Evolutionary conservation across 2,797 vertebrate genomes (phyloP), one percentile per base, ranked within the genome.

Genomic region (Coracias cyanogaster): DNA sequence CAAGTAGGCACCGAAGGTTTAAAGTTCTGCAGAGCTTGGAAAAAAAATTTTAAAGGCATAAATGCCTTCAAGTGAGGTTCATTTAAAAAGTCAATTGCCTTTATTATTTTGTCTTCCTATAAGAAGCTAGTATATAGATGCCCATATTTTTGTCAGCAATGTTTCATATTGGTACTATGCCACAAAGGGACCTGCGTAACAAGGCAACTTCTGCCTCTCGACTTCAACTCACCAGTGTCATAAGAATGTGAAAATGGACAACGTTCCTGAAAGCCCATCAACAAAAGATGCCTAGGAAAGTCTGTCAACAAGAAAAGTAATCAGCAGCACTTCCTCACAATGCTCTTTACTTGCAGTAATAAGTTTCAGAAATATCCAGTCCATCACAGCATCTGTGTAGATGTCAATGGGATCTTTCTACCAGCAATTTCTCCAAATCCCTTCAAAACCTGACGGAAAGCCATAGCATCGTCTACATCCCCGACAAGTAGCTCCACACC

Each of bases 181-280:
- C 72, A 67, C 20, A 25, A 49, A 0, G 11, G 11, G 18, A 8
- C 21, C 24, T 35, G 21, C 0, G 2, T 9, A 26, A 66, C 65
- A 67, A 57, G 25, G 66, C 12, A 28, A 45, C 9, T 67, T 86
- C 31, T 54, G n/a, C 22, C 43, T 61, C 35, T 51, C 35, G 77
- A 10, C 39, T 54, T 81, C 19, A 71, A 57, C 6, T 3, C 61
- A 45, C 29, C 7, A n/a, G 66, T 76, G 17, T 10, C 17, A 1
- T 3, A 74, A 62, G 12, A 66, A 81, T 1, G 7, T 6, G 74
- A 83, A 89, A 79, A 64, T 10, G 7, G 33, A 37, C 35, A 64
- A 41, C 6, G 45, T 6, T 81, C 24, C 71, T 4, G 13, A 57
- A 74, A 71, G 33, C 15, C 31, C 35, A 83, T 19, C 18, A 73